Evolutionary conservation across 2,113 vertebrate genomes (phyloP), one percentile per base, ranked within the genome.

Genomic region (Bubo blakistoni): DNA sequence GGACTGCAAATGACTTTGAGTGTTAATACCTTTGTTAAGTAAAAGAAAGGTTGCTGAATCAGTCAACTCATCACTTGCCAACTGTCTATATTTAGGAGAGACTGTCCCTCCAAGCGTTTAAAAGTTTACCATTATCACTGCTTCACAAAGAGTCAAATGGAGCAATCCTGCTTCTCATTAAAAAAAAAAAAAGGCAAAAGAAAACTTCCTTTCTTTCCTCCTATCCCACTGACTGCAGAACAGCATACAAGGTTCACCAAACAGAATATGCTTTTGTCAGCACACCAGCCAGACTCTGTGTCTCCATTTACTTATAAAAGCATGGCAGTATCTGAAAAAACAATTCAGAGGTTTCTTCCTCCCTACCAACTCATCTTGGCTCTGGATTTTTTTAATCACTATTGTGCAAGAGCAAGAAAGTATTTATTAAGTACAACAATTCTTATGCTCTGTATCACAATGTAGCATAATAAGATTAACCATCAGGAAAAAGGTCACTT

Each of bases 11-110:
- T 57, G 44, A 92, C 93, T 95, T 89, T 85, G 78, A 84, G 61
- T 30, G 36, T 36, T 89, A 71, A 90, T 92, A 85, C 11, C 25
- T 61, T 67, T 89, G 54, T 54, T 89, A 85, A 89, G 61, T 57
- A 67, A 71, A 66, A 76, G 62, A 85, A 81, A 70, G 66, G 15
- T 46, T 93, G 92, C 76, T 92, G 92, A 95, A 88, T 91, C 92
- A 86, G 59, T 77, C 81, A 63, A 46, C 26, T 87, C 36, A 54
- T 74, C 81, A 72, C 30, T 58, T 86, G 92, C 73, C 77, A 92
- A 32, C 6, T 59, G 17, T 61, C 79, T 94, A 67, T 92, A 91
- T 95, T 92, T 95, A 96, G 74, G n/a, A 74, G 11, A 63, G 13
- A 61, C 27, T 80, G 52, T 70, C 54, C 55, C 66, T 92, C 16